Conservation (phyloP, 1,140 invertebrate species). For the Papilio xuthus region DNA sequence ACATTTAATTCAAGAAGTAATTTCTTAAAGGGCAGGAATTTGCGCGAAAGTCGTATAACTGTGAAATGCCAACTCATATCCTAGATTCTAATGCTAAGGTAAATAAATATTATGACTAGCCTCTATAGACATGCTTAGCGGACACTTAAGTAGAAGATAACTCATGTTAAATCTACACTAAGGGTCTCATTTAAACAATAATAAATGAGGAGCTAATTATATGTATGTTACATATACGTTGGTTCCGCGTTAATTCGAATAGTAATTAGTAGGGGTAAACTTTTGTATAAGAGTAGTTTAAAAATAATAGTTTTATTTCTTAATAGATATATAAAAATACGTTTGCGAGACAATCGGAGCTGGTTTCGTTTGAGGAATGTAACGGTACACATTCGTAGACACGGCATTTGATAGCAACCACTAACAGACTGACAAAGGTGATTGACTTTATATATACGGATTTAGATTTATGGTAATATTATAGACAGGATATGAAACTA, state of each 20-base stretch:
- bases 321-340: neutral
- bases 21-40: neutral
- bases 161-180: no score
- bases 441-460: slow-evolving; percentile 16
- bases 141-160: no score
- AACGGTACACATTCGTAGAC: slow-evolving; percentile 27
- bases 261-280: no score
- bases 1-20: neutral
- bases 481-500: neutral
- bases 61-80: neutral
- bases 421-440: slow-evolving; percentile 7
- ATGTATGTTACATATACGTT: no score
- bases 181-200: no score
- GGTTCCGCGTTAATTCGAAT: no score
- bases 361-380: slow-evolving; percentile 24
- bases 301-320: neutral
- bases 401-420: neutral
- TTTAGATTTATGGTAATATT: slow-evolving; percentile 26
- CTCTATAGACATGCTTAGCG: no score
- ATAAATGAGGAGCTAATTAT: no score
- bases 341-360: neutral
- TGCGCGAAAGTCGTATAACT: neutral
- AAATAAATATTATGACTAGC: no score
- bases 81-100: neutral
- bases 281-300: no score